These are phyloP conservation scores for Desmodus rotundus DNA, from an alignment of 2,113 vertebrate genomes.

Conservation along the genomic window DNA sequence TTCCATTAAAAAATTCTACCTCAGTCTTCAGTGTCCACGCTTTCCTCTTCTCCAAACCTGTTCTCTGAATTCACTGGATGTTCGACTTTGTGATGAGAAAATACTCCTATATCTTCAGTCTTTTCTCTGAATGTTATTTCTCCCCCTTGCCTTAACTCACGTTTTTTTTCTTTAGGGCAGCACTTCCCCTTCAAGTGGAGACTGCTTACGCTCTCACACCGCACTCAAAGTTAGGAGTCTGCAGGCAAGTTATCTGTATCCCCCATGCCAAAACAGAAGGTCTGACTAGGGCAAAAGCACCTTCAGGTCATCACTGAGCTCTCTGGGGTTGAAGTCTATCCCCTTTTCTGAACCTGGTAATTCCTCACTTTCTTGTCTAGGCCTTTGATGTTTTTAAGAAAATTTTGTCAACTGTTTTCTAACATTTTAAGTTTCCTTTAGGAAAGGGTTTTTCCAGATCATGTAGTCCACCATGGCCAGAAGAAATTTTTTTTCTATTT, in stretches of 20 bases:
- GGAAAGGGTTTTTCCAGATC: not conserved
- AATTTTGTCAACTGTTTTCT: not conserved
- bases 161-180: not conserved
- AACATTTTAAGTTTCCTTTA: conserved; percentile 21
- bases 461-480: not conserved
- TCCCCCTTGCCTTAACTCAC: not conserved
- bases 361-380: not conserved
- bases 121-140: not conserved
- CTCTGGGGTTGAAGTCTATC: not conserved
- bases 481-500: not conserved
- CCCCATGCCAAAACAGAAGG: not conserved
- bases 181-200: not conserved
- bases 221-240: not conserved
- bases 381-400: not conserved
- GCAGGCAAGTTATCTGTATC: not conserved
- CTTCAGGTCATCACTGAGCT: not conserved
- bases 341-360: not conserved
- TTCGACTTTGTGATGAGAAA: not conserved
- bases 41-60: not conserved
- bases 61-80: not conserved
- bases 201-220: not conserved
- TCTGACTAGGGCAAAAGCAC: not conserved
- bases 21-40: not conserved
- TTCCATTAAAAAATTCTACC: not conserved
- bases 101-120: not conserved